A percentile compares a stretch with the other conserved stretches of the same genome.
Conservation (phyloP, 2,113 vertebrate genomes). For the Lepus timidus region DNA sequence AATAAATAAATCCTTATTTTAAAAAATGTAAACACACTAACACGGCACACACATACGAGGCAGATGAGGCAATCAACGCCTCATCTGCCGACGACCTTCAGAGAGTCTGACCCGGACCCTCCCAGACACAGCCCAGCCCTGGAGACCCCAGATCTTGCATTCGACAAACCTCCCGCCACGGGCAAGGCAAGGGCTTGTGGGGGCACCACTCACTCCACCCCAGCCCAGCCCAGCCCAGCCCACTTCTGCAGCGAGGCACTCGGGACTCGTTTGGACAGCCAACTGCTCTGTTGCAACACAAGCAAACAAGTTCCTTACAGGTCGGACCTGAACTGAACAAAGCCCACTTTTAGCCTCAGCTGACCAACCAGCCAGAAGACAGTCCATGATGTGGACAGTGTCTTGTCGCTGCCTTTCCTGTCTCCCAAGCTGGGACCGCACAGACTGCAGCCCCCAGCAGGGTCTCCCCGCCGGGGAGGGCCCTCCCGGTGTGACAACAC, state of each 20-base stretch:
- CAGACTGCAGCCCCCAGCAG: no score
- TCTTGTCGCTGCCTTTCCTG: not conserved
- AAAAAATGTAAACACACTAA: no score
- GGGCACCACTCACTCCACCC: not conserved
- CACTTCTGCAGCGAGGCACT: constrained; percentile 23
- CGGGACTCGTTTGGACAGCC: constrained; percentile 54
- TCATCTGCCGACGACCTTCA: not conserved
- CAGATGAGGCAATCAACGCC: not conserved
- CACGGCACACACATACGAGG: not conserved
- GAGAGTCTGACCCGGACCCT: not conserved
- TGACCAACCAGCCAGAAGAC: not conserved
- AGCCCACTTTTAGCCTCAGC: not conserved
- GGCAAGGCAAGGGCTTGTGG: not conserved
- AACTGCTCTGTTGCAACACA: constrained; percentile 63
- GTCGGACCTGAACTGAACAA: constrained; percentile 60
- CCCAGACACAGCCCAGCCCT: not conserved
- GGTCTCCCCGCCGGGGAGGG: no score
- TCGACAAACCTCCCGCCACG: not conserved
- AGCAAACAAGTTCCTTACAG: constrained; percentile 64
- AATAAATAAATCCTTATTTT: no score
- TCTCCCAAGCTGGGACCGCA: not conserved
- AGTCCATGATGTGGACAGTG: not conserved
- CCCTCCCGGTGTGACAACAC: no score
- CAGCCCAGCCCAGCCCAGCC: not conserved
- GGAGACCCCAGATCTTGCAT: not conserved